These are phyloP conservation scores for Pteronura brasiliensis DNA, from an alignment of 2,113 vertebrate species.

Conservation along the genomic window DNA sequence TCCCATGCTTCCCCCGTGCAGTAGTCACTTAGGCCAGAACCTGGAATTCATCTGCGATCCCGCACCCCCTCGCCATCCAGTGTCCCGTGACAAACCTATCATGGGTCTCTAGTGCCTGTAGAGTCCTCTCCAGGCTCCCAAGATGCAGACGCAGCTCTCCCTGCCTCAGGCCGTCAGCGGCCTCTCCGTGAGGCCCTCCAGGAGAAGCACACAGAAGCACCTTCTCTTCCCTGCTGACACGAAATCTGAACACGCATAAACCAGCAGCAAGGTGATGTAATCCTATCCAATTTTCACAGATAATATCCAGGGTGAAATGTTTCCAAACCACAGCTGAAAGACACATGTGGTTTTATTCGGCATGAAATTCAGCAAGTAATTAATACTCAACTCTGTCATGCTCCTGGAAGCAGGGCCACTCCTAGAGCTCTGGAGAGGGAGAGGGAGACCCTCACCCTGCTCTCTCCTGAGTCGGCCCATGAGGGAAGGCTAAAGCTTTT, in stretches of 20 bases:
- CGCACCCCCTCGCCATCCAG: background rate
- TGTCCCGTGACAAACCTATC: background rate
- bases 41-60: background rate
- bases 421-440: background rate
- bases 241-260: slow-evolving; percentile 57
- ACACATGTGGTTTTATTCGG: slow-evolving; percentile 73
- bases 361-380: slow-evolving; percentile 75
- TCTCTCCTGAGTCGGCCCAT: background rate
- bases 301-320: slow-evolving; percentile 68
- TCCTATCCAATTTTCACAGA: slow-evolving; percentile 72
- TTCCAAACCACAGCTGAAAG: slow-evolving; percentile 75
- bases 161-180: background rate
- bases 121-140: background rate
- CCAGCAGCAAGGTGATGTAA: slow-evolving; percentile 63
- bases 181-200: background rate
- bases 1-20: background rate
- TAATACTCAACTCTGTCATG: slow-evolving; percentile 65
- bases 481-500: background rate
- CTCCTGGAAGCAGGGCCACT: slow-evolving; percentile 46
- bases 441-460: background rate
- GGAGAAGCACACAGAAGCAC: background rate
- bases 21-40: background rate
- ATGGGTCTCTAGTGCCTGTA: background rate
- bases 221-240: slow-evolving; percentile 44
- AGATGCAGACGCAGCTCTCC: background rate